These are phyloP conservation scores for Helogale parvula DNA, from an alignment of 2,113 vertebrate genomes.

Conservation along the genomic window DNA sequence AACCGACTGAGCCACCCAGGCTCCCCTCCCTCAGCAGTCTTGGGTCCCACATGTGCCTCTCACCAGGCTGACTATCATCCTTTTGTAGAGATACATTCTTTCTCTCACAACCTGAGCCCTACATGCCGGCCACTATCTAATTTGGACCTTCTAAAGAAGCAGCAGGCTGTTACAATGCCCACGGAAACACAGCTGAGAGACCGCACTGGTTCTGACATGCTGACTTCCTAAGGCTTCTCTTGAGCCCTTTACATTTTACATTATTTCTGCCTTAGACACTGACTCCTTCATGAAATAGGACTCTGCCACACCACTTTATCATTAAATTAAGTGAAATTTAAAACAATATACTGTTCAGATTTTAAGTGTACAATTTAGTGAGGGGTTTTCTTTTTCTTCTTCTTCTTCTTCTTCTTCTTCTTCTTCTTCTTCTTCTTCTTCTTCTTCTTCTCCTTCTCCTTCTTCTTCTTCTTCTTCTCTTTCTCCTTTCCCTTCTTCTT, in stretches of 20 bases:
- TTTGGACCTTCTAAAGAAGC: neutral
- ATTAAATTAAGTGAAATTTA: neutral
- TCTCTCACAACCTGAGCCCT: neutral
- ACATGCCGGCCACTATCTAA: neutral
- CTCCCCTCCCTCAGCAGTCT: neutral
- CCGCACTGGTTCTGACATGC: neutral
- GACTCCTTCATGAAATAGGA: neutral
- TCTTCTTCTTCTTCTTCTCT: no score
- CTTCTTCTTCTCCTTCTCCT: neutral
- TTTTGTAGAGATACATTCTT: neutral
- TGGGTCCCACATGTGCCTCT: neutral
- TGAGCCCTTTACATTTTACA: neutral
- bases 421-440: neutral
- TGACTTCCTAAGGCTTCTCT: neutral
- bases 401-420: no score
- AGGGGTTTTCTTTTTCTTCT: no score
- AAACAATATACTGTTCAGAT: neutral
- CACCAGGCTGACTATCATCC: neutral
- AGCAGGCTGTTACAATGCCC: neutral
- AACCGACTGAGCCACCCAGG: no score
- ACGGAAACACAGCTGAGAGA: neutral
- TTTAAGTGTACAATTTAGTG: neutral
- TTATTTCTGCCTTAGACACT: neutral
- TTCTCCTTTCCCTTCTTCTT: no score
- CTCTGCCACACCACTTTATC: neutral